These are phyloP conservation scores for Chiroxiphia lanceolata DNA, from an alignment of 2,797 vertebrate genomes.

Conservation along the genomic window DNA sequence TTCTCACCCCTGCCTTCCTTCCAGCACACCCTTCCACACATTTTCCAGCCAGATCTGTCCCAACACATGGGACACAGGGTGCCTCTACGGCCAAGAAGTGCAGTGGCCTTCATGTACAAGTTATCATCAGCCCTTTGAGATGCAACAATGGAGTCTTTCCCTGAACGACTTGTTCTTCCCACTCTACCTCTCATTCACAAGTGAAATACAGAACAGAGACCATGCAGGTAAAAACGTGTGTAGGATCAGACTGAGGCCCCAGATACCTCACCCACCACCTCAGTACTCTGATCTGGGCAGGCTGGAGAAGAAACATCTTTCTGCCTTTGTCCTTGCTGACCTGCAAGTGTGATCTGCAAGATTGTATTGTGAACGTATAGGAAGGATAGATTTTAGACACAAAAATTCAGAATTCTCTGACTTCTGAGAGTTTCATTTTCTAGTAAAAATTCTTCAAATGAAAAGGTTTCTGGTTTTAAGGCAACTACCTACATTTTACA, in stretches of 20 bases:
- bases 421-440: background rate
- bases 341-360: background rate
- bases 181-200: background rate
- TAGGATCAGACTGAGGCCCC: background rate
- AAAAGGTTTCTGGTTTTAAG: background rate
- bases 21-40: background rate
- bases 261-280: background rate
- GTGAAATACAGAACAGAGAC: background rate
- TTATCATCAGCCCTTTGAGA: background rate
- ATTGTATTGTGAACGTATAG: fast-evolving
- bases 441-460: background rate
- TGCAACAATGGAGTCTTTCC: background rate
- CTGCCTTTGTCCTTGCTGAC: background rate
- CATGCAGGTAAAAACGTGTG: background rate
- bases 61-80: fast-evolving
- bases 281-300: background rate
- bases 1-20: background rate
- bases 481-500: background rate
- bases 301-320: background rate
- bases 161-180: background rate
- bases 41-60: background rate
- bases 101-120: fast-evolving
- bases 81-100: background rate
- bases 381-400: background rate
- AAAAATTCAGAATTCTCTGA: background rate